Base-by-base conservation (phyloP, 2,113 vertebrate genomes). In the Ibidorhyncha struthersii region DNA sequence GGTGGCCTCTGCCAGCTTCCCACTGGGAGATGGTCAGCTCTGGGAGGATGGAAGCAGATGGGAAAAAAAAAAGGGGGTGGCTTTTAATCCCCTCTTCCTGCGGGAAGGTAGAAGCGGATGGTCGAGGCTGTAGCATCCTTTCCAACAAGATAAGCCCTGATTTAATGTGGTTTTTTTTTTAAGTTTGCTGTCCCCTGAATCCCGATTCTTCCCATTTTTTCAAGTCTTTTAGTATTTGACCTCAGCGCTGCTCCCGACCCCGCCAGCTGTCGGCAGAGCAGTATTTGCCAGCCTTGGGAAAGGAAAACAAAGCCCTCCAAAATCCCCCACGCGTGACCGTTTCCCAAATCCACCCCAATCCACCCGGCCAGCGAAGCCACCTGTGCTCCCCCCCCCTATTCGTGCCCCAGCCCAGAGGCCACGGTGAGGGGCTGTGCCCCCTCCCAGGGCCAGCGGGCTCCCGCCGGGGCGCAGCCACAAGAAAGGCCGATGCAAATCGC, bases 401-500 rank as follows among this genome's bases (percentile, higher is more conserved):
- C 17, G 16, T 45, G 43, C 4, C 81, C 47, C 63, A 43, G 43
- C 63, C 59, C 87, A 15, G 88, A 56, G 72, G 62, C 67, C 81
- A 22, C 0, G 5, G 72, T 2, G 55, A 79, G 55, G 82, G 82
- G 45, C 26, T 2, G 3, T 40, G 69, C 56, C 82, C 67, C 38
- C 80, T 94, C 38, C 67, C 84, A 43, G 86, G 83, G 91, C 50
- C 14, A 65, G 82, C 29, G 4, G 59, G 78, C 69, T 90, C 93
- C 79, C 14, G 15, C 76, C 7, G 4, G 69, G 86, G 10, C 12
- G 25, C 56, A 95, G 87, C 95, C 96, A 96, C 96, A 93, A 96
- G 84, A 97, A 96, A 97, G 93, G 86, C 66, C 16, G 2, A 32
- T 36, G 91, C 89, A 95, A 96, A 96, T 95, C 70, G n/a, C 89